Base-by-base conservation (phyloP, 2,113 vertebrate species). In the Bagarius yarrelli region DNA sequence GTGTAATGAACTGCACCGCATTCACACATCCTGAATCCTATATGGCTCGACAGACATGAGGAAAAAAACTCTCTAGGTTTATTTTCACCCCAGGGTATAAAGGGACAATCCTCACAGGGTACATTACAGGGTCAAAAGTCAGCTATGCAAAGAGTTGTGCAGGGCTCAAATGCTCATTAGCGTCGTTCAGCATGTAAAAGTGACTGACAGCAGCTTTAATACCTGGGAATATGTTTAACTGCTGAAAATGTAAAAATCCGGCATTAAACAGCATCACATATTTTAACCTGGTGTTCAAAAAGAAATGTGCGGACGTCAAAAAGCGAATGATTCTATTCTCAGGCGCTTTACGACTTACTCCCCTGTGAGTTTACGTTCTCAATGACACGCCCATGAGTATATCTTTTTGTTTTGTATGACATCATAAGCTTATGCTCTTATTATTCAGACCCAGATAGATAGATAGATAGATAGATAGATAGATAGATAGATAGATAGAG, bases 141-240 rank as follows among this genome's bases (percentile, higher is more conserved):
- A 67, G 55, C 60, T 67, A 44, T 55, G 30, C 47, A 78, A 13
- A 32, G 59, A 66, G 61, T 66, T 55, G 47, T 78, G 60, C 53
- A n/a, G 50, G 50, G 60, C 61, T 78, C 61, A 78, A 78, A 61
- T 78, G 76, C 59, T 67, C 76, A 78, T 78, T 78, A 78, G 60
- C 47, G 15, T 67, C 60, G 64, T 19, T 64, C 44, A 21, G 32
- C n/a, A 60, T 50, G 27, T 76, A 25, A 61, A 76, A 61, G 5
- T 27, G 40, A 50, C 75, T 76, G 75, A 59, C 74, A 60, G 70
- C 70, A 73, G 70, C 50, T 55, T 73, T 73, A 73, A 73, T 73
- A 73, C 70, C 70, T 73, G 70, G 53, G 70, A 55, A 55, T 73
- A 73, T 55, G 70, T 55, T 73, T 73, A 73, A 73, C 70, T 32